Evolutionary conservation across 1,140 invertebrate species (phyloP).

Genomic region (Pseudomyrmex cubaensis): DNA sequence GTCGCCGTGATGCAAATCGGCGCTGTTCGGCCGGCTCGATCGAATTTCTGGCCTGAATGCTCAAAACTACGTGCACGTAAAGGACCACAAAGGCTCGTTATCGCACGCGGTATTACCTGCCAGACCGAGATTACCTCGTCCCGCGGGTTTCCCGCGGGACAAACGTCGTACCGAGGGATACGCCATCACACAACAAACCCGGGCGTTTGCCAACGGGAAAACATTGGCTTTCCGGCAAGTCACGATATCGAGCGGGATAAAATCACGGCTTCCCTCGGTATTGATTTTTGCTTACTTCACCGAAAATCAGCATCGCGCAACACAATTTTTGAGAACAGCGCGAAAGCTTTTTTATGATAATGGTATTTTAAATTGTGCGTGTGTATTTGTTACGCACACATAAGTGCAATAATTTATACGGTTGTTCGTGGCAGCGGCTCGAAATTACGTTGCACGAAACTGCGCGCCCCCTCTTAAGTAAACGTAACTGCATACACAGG

Average conservation of each 20-base stretch:
- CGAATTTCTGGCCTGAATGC: conserved; percentile 68
- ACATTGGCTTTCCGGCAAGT: background rate
- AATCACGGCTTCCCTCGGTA: background rate
- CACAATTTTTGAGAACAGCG: background rate
- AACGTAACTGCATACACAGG: conserved; percentile 5
- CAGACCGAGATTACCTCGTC: conserved; percentile 54
- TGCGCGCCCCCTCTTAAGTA: background rate
- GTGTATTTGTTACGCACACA: background rate
- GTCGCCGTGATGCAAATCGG: conserved; percentile 60
- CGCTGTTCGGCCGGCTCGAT: conserved; percentile 35
- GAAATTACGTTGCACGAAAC: conserved; percentile 15
- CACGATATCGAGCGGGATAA: background rate
- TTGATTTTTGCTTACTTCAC: background rate
- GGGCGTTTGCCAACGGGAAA: conserved; percentile 11
- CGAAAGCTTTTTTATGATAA: background rate
- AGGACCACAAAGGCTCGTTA: conserved; percentile 70
- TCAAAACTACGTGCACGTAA: conserved; percentile 59
- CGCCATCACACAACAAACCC: background rate
- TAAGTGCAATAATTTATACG: conserved; percentile 19
- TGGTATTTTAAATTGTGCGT: background rate
- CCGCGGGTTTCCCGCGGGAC: conserved; percentile 26
- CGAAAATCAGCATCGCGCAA: background rate
- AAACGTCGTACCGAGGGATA: background rate
- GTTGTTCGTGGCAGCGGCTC: background rate
- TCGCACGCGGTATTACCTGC: conserved; percentile 59